phyloP scores from a whole-genome alignment of 2,113 vertebrate genomes.

The Alethe castanea region DNA sequence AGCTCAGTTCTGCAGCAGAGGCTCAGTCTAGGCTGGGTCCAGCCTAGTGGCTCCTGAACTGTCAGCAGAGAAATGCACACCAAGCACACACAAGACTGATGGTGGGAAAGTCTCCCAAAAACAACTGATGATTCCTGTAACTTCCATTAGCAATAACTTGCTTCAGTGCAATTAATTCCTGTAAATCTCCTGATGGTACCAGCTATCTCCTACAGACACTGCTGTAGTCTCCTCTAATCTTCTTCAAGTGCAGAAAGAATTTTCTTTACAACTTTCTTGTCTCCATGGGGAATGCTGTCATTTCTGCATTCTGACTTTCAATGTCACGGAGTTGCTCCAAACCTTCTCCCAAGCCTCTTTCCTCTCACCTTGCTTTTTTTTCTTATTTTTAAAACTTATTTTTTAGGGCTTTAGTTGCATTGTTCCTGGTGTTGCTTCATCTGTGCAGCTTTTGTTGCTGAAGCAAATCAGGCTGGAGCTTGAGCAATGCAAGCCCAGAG shows the following conservation, averaged over 20 bases:
- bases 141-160: background rate
- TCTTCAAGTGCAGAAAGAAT: background rate
- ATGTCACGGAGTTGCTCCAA: background rate
- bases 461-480: background rate
- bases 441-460: background rate
- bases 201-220: background rate
- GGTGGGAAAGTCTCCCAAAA: background rate
- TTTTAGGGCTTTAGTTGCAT: background rate
- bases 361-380: background rate
- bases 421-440: background rate
- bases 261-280: background rate
- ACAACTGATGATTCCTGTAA: accelerated
- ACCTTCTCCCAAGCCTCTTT: background rate
- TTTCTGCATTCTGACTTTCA: background rate
- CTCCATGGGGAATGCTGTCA: accelerated
- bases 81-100: background rate
- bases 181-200: background rate
- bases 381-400: accelerated
- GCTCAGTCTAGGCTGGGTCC: background rate
- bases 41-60: background rate
- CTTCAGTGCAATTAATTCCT: background rate
- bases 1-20: background rate
- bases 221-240: background rate
- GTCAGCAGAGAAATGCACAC: background rate
- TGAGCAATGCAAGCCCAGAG: constrained; percentile 17